phyloP scores from a whole-genome alignment of 2,888 invertebrate genomes.

The Zootermopsis nevadensis region DNA sequence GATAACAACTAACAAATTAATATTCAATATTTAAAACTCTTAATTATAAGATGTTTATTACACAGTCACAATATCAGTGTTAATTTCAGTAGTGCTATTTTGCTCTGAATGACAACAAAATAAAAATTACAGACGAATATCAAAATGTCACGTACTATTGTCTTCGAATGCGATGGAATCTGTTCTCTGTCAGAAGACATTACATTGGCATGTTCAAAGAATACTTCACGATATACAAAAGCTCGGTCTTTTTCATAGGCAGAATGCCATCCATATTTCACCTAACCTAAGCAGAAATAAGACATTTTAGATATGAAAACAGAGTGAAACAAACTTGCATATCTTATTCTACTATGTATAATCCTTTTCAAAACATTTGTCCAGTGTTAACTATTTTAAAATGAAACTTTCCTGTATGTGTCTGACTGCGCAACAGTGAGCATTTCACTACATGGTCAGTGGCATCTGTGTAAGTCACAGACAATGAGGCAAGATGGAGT shows the following conservation, averaged over 20 bases:
- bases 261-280: background rate
- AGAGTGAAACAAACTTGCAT: background rate
- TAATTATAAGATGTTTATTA: background rate
- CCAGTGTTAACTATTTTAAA: background rate
- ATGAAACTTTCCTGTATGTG: background rate
- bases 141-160: background rate
- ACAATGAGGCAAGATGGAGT: background rate
- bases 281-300: background rate
- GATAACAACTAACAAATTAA: too few relatives aligned
- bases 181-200: background rate
- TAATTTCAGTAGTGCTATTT: background rate
- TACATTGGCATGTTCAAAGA: background rate
- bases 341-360: background rate
- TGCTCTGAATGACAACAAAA: background rate
- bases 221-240: background rate
- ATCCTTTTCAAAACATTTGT: background rate
- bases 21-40: background rate
- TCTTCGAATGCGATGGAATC: constrained; percentile 5
- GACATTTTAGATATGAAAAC: background rate
- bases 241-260: background rate
- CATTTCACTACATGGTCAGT: background rate
- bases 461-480: too few relatives aligned
- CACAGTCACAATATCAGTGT: background rate
- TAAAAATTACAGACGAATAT: background rate
- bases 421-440: background rate